Evolutionary conservation across 2,797 vertebrate genomes (phyloP).

Genomic region (Aplochiton taeniatus): DNA sequence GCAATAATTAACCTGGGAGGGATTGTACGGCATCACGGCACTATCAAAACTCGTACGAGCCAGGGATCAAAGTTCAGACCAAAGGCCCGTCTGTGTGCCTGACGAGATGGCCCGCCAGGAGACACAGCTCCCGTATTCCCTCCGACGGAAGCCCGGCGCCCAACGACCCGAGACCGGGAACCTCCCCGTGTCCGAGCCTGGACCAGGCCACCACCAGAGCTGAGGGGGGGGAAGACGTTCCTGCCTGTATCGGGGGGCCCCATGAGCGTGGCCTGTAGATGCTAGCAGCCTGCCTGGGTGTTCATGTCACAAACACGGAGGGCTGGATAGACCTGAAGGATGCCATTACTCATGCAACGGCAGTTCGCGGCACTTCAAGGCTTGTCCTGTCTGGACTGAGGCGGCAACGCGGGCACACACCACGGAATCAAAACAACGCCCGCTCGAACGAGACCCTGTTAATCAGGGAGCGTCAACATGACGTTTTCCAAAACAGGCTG

Average conservation of each 20-base stretch:
- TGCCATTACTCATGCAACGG: constrained; percentile 23
- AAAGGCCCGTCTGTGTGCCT: too few species aligned
- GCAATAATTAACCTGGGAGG: too few species aligned
- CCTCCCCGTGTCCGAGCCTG: background rate
- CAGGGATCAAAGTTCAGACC: too few species aligned
- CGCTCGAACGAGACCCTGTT: too few species aligned
- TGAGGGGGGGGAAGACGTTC: background rate
- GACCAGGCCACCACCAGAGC: constrained; percentile 30
- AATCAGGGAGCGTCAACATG: background rate
- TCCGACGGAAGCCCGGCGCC: too few species aligned
- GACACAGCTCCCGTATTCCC: too few species aligned
- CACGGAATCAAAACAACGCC: background rate
- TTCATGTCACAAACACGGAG: constrained; percentile 24
- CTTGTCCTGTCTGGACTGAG: background rate
- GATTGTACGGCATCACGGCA: too few species aligned
- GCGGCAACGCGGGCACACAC: background rate
- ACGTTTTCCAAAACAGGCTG: background rate
- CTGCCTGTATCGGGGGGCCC: background rate
- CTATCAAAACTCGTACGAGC: too few species aligned
- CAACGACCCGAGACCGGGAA: too few species aligned
- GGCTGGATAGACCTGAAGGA: constrained; percentile 28
- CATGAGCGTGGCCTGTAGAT: too few species aligned
- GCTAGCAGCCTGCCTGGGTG: constrained; percentile 1
- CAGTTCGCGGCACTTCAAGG: constrained; percentile 2
- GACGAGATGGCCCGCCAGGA: too few species aligned